Evolutionary conservation across 2,888 invertebrate species (phyloP).

Genomic region (Lampropteryx suffumata): DNA sequence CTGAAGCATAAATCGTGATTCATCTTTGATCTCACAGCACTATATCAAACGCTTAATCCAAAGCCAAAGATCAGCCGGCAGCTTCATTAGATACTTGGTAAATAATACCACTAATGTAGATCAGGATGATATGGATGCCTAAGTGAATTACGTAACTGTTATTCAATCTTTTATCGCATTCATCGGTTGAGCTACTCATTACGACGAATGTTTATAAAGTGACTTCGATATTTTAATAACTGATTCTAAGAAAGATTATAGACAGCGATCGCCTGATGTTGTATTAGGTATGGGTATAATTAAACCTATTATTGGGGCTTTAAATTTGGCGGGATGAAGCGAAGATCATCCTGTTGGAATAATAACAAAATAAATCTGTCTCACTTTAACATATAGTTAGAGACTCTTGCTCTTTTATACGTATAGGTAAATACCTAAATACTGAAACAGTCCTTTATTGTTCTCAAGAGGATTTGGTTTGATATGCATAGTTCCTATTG

Average conservation of each 20-base stretch:
- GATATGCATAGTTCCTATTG: too few relatives aligned
- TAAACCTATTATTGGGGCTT: too few relatives aligned
- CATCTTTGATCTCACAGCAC: constrained; percentile 33
- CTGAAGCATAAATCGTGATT: constrained; percentile 19
- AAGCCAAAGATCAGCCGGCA: constrained; percentile 39
- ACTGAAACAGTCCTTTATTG: too few relatives aligned
- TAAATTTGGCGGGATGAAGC: too few relatives aligned
- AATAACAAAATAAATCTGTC: too few relatives aligned
- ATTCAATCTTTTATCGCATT: constrained; percentile 50
- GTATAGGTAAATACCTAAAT: too few relatives aligned
- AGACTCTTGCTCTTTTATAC: too few relatives aligned
- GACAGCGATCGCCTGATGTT: neutral
- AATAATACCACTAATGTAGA: constrained; percentile 53
- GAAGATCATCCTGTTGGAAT: too few relatives aligned
- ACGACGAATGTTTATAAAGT: constrained; percentile 37
- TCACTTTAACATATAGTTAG: too few relatives aligned
- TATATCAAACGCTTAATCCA: constrained; percentile 36
- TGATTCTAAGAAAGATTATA: constrained; percentile 20
- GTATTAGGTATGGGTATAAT: too few relatives aligned
- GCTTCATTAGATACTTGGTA: constrained; percentile 47
- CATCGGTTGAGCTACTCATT: constrained; percentile 44
- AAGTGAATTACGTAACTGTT: constrained; percentile 57
- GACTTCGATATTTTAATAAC: constrained; percentile 22
- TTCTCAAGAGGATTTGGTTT: too few relatives aligned
- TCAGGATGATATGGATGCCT: constrained; percentile 45